Evolutionary conservation across 2,797 vertebrate species (phyloP).

Genomic region (Gallinago nigripennis): DNA sequence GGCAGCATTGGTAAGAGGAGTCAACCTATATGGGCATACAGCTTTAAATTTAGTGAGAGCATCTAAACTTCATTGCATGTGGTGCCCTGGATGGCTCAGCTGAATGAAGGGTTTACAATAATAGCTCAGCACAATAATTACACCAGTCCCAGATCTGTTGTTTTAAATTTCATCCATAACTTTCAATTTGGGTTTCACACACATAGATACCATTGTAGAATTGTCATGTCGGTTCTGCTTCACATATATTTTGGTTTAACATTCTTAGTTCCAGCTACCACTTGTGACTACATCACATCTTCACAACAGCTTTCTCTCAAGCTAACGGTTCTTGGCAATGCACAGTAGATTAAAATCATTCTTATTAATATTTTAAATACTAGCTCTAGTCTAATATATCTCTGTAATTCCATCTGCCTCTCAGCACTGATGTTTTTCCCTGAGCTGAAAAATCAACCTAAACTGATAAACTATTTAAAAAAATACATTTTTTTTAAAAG

Average conservation of each 20-base stretch:
- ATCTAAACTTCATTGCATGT: constrained; percentile 57
- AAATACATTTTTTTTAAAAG: not conserved
- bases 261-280: constrained; percentile 14
- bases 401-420: not conserved
- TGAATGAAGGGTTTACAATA: constrained; percentile 19
- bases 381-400: not conserved
- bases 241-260: constrained; percentile 20
- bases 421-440: not conserved
- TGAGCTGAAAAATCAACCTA: not conserved
- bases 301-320: not conserved
- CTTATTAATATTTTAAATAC: constrained; percentile 3
- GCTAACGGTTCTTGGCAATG: not conserved
- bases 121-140: constrained; percentile 38
- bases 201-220: constrained; percentile 1
- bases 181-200: constrained; percentile 33
- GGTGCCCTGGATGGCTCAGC: constrained; percentile 43
- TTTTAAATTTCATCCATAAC: constrained; percentile 40
- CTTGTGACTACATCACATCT: constrained; percentile 2
- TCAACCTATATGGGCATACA: not conserved
- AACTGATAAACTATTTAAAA: not conserved
- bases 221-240: constrained; percentile 40
- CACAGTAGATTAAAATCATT: not conserved
- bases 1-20: constrained; percentile 49
- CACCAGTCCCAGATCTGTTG: constrained; percentile 2
- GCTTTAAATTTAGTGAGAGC: constrained; percentile 48